A percentile compares a stretch with the other conserved stretches of the same genome.
These are phyloP conservation scores for Nyctereutes procyonoides DNA, from an alignment of 2,113 vertebrate genomes.

Conservation along the genomic window DNA sequence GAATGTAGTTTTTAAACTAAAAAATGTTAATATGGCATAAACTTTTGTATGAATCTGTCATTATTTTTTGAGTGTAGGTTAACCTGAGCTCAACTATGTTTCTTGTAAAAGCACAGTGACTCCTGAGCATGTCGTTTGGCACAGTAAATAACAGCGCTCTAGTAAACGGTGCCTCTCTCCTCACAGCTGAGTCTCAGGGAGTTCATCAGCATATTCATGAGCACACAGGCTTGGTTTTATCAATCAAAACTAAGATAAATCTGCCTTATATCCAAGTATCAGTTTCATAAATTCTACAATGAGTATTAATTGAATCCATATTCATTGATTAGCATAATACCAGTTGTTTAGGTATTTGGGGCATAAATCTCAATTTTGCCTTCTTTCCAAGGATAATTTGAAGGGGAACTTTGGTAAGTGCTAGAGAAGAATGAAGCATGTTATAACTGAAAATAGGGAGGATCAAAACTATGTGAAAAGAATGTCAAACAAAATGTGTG, in stretches of 20 bases:
- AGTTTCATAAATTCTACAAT: not conserved
- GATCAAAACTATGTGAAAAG: not conserved
- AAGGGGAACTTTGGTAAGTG: not conserved
- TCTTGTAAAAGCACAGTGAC: not conserved
- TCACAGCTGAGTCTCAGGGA: not conserved
- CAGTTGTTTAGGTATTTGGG: not conserved
- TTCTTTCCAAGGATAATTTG: not conserved
- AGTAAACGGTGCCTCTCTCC: not conserved
- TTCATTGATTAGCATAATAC: not conserved
- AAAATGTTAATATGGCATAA: not conserved
- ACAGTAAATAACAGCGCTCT: not conserved
- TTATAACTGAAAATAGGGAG: not conserved
- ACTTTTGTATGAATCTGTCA: not conserved
- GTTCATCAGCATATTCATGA: not conserved
- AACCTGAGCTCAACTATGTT: not conserved
- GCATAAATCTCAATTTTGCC: not conserved
- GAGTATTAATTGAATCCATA: not conserved
- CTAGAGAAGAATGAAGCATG: not conserved
- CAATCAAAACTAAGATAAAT: not conserved
- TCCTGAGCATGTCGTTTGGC: not conserved
- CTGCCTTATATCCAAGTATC: not conserved
- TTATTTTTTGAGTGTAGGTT: not conserved
- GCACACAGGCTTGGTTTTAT: not conserved
- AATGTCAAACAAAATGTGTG: not conserved
- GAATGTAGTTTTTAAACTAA: not conserved